Evolutionary conservation across 2,888 invertebrate species (phyloP), one percentile per base, ranked within the genome.

Genomic region (Lepidochitona cinerea): DNA sequence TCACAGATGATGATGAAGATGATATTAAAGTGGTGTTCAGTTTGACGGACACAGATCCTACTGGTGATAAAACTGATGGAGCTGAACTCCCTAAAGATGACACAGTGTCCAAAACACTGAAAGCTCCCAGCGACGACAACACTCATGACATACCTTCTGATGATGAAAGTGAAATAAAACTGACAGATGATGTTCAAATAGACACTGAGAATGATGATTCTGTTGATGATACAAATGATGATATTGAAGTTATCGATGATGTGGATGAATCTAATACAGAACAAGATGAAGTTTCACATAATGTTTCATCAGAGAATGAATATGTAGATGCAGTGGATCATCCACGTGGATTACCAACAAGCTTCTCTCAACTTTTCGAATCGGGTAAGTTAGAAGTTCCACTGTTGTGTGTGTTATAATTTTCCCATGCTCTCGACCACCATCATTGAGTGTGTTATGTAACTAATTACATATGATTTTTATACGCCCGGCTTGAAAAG

Each of bases 131-230:
- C n/a, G n/a, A n/a, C n/a, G n/a, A n/a, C n/a, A n/a, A n/a, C n/a
- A n/a, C n/a, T n/a, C n/a, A n/a, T n/a, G n/a, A n/a, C n/a, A n/a
- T n/a, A n/a, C n/a, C n/a, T n/a, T n/a, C n/a, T n/a, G n/a, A n/a
- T n/a, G n/a, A n/a, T n/a, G n/a, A n/a, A n/a, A n/a, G n/a, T n/a
- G n/a, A n/a, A n/a, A n/a, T n/a, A n/a, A n/a, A n/a, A n/a, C n/a
- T n/a, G n/a, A n/a, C n/a, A n/a, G n/a, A n/a, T n/a, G n/a, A n/a
- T n/a, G n/a, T n/a, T n/a, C n/a, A n/a, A n/a, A n/a, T n/a, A n/a
- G n/a, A n/a, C n/a, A 12, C 41, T 41, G n/a, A n/a, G n/a, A n/a
- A n/a, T n/a, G 76, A 71, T 37, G 77, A 74, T 1, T 74, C 67
- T 18, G 75, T 66, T n/a, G 77, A 69, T 18, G 59, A 69, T 7